phyloP scores from a whole-genome alignment of 2,888 invertebrate genomes.

The Melanostoma scalare region DNA sequence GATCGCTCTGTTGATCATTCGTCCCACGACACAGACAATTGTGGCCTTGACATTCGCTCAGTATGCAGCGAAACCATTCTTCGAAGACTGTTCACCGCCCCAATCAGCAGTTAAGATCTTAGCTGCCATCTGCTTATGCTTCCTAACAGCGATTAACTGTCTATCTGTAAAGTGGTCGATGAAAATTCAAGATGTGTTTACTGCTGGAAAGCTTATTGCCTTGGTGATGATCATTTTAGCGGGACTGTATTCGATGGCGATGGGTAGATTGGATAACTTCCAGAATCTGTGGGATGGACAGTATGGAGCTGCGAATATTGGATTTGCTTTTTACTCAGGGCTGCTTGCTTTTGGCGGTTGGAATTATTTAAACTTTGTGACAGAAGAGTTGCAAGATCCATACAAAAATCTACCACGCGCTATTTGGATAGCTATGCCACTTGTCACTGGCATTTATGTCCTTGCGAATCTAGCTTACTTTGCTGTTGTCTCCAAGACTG shows the following conservation, averaged over 20 bases:
- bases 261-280: slow-evolving; percentile 88
- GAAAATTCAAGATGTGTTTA: slow-evolving; percentile 94
- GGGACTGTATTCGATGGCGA: slow-evolving; percentile 88
- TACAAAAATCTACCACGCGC: slow-evolving; percentile 95
- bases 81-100: slow-evolving; percentile 89
- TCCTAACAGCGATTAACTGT: slow-evolving; percentile 94
- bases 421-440: slow-evolving; percentile 95
- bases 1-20: slow-evolving; percentile 91
- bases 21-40: slow-evolving; percentile 93
- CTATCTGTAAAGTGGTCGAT: slow-evolving; percentile 94
- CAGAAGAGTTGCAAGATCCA: slow-evolving; percentile 96
- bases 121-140: slow-evolving; percentile 91
- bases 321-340: slow-evolving; percentile 92
- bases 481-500: slow-evolving; percentile 90
- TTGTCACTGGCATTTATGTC: slow-evolving; percentile 94
- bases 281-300: slow-evolving; percentile 87
- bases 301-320: slow-evolving; percentile 85
- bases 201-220: slow-evolving; percentile 92
- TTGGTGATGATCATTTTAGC: slow-evolving; percentile 91
- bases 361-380: slow-evolving; percentile 97
- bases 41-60: slow-evolving; percentile 95
- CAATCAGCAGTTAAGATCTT: slow-evolving; percentile 89
- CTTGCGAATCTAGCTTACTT: slow-evolving; percentile 96
- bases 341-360: slow-evolving; percentile 96
- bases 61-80: slow-evolving; percentile 94